Evolutionary conservation across 2,888 invertebrate species (phyloP), one percentile per base, ranked within the genome.

Genomic region (Eupelmus urozonus): DNA sequence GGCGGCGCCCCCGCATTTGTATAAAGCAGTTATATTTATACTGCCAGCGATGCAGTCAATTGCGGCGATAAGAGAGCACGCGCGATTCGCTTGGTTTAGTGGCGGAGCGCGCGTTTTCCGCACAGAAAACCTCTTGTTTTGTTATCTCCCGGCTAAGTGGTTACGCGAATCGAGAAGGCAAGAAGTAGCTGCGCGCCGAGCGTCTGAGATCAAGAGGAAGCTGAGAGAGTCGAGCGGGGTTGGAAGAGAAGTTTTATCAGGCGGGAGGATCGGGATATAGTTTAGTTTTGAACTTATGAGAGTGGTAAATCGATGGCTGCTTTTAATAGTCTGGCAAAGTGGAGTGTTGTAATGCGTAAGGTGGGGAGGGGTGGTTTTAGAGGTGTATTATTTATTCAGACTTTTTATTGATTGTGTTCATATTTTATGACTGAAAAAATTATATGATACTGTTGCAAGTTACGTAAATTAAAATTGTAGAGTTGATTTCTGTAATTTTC

Each of bases 61-160:
- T 82, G 81, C 77, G 57, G 63, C 78, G 83, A 84, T 84, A 84
- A 82, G 83, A 53, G 18, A 45, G 13, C 2, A 45, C 45, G 45
- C 9, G 13, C 13, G 16, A 7, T 45, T 45, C 82, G 78, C 81
- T 81, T 78, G 75, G 78, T 83, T 82, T 76, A 78, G 23, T 75
- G 80, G 60, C 69, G 60, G 81, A 83, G 82, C 81, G n/a, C 40
- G n/a, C 40, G 29, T n/a, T 2, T 9, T 34, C 49, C 13, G 42
- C 69, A 29, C 51, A 81, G 81, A 81, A 82, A 83, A 83, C 79
- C 82, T 81, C 81, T 83, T 82, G 81, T 84, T 82, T 82, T 82
- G 81, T 80, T 83, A 83, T 84, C 84, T 82, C n/a, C n/a, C 66
- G 59, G 75, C 80, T 82, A 82, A 81, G 81, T 82, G 79, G 82